phyloP scores from a whole-genome alignment of 92 coral and sea anemone genomes.

The Meandrina meandrites region DNA sequence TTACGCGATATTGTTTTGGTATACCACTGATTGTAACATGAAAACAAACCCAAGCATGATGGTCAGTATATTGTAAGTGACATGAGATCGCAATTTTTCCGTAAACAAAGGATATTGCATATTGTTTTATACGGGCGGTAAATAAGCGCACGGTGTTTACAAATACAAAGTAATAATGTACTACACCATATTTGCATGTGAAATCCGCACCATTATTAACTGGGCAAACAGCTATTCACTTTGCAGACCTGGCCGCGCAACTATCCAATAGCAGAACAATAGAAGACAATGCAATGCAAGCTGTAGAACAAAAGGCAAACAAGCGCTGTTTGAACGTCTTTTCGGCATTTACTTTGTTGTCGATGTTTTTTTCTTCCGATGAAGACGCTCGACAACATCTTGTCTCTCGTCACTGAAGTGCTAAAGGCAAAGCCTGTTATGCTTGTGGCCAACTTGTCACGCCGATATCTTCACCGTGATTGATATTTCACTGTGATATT shows the following conservation, averaged over 20 bases:
- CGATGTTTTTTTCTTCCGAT: not conserved
- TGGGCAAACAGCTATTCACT: conserved; percentile 24
- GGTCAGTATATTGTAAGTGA: too few relatives aligned
- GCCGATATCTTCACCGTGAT: not conserved
- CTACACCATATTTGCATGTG: conserved; percentile 30
- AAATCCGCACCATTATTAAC: conserved; percentile 13
- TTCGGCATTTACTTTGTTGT: not conserved
- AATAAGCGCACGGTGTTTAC: conserved; percentile 16
- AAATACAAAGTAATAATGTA: conserved; percentile 5
- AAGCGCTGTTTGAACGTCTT: conserved; percentile 6
- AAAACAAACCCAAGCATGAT: too few relatives aligned
- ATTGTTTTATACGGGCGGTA: not conserved
- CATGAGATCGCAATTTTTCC: not conserved
- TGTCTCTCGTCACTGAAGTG: conserved; percentile 13
- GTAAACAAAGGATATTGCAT: conserved; percentile 1
- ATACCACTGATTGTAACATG: too few relatives aligned
- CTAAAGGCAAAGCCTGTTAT: not conserved
- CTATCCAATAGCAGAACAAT: conserved; percentile 38
- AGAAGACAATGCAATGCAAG: conserved; percentile 6
- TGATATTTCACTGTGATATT: conserved; percentile 23
- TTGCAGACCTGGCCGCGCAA: not conserved
- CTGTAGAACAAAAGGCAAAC: conserved; percentile 16
- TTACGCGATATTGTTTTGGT: too few relatives aligned
- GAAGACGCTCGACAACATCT: not conserved
- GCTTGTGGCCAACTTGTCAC: conserved; percentile 10